A percentile compares a stretch with the other conserved stretches of the same genome.
phyloP scores from a whole-genome alignment of 2,888 invertebrate genomes.

The Sympetrum striolatum region DNA sequence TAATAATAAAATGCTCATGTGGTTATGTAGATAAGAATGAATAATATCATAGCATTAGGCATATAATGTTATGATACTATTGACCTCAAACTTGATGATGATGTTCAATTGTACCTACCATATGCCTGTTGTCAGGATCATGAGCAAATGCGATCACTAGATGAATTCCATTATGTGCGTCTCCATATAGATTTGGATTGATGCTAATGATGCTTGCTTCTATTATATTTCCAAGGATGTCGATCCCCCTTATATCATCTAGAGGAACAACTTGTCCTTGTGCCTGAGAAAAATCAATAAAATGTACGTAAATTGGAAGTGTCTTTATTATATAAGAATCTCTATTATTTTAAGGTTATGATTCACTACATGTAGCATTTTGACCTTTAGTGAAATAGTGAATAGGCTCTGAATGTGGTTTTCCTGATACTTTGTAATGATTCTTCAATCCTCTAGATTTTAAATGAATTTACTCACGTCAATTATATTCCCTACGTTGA shows the following conservation, averaged over 20 bases:
- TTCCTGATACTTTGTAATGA: no score
- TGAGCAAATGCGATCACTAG: conserved; percentile 51
- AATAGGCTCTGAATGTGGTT: no score
- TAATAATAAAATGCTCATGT: not conserved
- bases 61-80: not conserved
- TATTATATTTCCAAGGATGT: conserved; percentile 54
- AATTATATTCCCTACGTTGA: conserved; percentile 55
- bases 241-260: conserved; percentile 50
- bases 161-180: conserved; percentile 55
- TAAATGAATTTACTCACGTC: conserved; percentile 47
- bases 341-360: no score
- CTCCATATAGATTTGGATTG: conserved; percentile 48
- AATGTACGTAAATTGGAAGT: not conserved
- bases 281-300: not conserved
- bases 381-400: no score
- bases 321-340: not conserved
- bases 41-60: not conserved
- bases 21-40: not conserved
- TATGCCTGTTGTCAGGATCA: conserved; percentile 53
- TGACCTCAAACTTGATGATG: not conserved
- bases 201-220: conserved; percentile 51
- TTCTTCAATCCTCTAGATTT: not conserved
- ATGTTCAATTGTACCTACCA: not conserved
- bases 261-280: not conserved
- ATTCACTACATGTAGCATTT: no score